These are phyloP conservation scores for Pachyuromys duprasi DNA, from an alignment of 2,797 vertebrate species.

Conservation along the genomic window DNA sequence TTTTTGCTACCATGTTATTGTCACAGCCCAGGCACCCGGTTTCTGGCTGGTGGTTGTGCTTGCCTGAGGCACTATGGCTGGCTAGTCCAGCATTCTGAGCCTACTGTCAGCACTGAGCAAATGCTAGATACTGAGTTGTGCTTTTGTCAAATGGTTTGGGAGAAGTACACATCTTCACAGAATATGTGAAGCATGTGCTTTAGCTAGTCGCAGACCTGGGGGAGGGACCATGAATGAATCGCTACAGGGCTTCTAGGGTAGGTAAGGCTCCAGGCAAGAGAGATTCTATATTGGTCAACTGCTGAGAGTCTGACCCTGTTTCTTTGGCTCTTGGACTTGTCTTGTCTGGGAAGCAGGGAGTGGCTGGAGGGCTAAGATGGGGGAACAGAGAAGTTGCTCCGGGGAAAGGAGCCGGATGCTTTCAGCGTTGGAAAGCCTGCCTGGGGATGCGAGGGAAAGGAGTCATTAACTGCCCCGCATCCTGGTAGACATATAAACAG, in stretches of 20 bases:
- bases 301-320: not conserved
- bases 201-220: not conserved
- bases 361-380: not conserved
- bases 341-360: not conserved
- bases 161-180: not conserved
- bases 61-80: not conserved
- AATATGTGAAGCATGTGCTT: not conserved
- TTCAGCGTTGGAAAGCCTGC: not conserved
- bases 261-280: not conserved
- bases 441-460: not conserved
- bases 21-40: no score
- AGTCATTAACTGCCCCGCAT: not conserved
- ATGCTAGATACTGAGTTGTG: not conserved
- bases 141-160: constrained; percentile 16
- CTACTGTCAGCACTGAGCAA: not conserved
- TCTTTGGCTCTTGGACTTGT: constrained; percentile 31
- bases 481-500: constrained; percentile 44
- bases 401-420: not conserved
- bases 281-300: not conserved
- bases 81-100: rapidly evolving
- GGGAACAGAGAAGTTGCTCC: not conserved
- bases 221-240: not conserved
- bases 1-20: not conserved
- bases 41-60: not conserved
- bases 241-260: not conserved